These are phyloP conservation scores for Zaprionus tsacasi DNA, from an alignment of 1,140 invertebrate species.

Conservation along the genomic window DNA sequence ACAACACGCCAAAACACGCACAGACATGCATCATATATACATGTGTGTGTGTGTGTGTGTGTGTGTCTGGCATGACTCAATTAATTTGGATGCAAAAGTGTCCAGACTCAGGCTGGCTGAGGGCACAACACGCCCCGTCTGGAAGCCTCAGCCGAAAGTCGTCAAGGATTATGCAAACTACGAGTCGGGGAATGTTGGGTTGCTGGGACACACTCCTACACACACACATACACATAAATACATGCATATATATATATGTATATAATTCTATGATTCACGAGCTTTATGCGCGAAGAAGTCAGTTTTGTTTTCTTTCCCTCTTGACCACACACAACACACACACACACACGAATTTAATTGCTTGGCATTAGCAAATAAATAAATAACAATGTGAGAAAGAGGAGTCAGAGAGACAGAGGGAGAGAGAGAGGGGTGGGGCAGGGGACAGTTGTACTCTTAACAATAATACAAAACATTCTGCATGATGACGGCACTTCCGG, in stretches of 20 bases:
- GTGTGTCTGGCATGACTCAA: conserved; percentile 68
- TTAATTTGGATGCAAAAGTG: conserved; percentile 71
- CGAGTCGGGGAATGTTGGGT: conserved; percentile 26
- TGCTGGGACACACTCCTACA: background rate
- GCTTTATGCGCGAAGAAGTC: background rate
- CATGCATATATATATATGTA: background rate
- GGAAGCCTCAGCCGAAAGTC: conserved; percentile 48
- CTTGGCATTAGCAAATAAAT: conserved; percentile 4
- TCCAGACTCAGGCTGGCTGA: conserved; percentile 55
- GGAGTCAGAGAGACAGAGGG: background rate
- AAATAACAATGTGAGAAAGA: background rate
- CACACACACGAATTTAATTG: conserved; percentile 5
- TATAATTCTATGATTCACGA: background rate
- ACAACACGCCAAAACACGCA: conserved; percentile 8
- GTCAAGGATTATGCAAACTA: conserved; percentile 46
- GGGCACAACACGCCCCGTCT: conserved; percentile 65
- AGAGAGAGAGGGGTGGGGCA: background rate
- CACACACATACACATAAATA: background rate
- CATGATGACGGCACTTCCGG: conserved; percentile 71
- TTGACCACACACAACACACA: conserved; percentile 12
- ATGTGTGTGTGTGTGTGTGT: conserved; percentile 16
- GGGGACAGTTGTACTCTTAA: background rate
- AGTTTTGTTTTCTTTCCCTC: conserved; percentile 3
- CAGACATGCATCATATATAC: conserved; percentile 18
- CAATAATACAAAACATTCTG: conserved; percentile 43